Conservation (phyloP, 1,140 invertebrate genomes). For the Tigriopus japonicus region DNA sequence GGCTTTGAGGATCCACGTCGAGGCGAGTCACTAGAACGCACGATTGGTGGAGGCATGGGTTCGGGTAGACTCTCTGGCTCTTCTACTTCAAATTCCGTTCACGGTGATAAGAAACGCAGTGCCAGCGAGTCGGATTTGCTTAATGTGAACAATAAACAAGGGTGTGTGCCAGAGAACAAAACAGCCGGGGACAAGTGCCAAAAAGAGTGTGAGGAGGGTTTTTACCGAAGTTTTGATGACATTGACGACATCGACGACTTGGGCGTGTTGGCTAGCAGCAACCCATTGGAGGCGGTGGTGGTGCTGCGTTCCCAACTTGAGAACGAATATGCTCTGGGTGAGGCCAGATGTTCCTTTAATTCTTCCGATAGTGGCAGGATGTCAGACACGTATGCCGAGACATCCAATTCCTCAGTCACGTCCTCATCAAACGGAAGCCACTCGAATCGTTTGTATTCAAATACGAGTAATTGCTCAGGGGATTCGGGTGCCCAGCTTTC, state of each 20-base stretch:
- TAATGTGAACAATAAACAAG: not conserved
- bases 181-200: too few species aligned
- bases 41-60: not conserved
- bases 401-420: not conserved
- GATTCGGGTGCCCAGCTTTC: slow-evolving; percentile 8
- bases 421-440: not conserved
- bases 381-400: slow-evolving; percentile 11
- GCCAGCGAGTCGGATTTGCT: not conserved
- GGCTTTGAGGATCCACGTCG: not conserved
- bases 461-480: slow-evolving; percentile 4
- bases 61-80: not conserved
- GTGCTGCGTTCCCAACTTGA: not conserved
- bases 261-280: not conserved
- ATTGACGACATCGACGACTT: slow-evolving; percentile 7
- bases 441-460: slow-evolving; percentile 3
- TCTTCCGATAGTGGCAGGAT: slow-evolving; percentile 1
- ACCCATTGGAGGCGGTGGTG: not conserved
- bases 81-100: not conserved
- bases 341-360: not conserved
- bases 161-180: too few species aligned
- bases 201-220: not conserved
- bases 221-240: slow-evolving; percentile 4
- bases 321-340: not conserved
- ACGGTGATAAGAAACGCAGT: not conserved
- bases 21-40: not conserved